Evolutionary conservation across 2,113 vertebrate species (phyloP), one percentile per base, ranked within the genome.

Genomic region (Neolamprologus sp.): DNA sequence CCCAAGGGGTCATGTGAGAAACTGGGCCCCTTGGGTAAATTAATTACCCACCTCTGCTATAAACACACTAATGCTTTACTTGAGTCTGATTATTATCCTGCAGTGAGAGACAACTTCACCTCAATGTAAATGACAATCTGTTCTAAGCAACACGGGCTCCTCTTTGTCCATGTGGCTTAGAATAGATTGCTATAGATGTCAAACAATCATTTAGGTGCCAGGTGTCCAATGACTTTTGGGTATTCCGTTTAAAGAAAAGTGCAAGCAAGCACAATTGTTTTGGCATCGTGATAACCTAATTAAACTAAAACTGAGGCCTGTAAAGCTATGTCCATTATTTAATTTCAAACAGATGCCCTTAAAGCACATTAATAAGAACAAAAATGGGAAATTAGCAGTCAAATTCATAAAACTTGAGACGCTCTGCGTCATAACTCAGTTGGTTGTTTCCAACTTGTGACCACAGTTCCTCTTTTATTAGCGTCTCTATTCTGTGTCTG

Each of bases 391-490:
- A 17, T 45, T 10, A 17, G 40, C 40, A 26, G 68, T 42, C 71
- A 31, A 78, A 28, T 7, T 45, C 21, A 28, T 28, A 17, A 73
- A 75, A 47, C 9, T 28, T 47, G 2, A 47, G 23, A 16, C 23
- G 14, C 26, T 78, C n/a, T 78, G 16, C 26, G 16, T 13, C 42
- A 78, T 13, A 19, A 12, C 71, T 6, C 26, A 19, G 26, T n/a
- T 78, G 26, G 16, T 81, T n/a, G 80, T 63, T 81, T 88, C 85
- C 54, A 89, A 2, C 78, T 84, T 79, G 84, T 88, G 85, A 86
- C 68, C 19, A 7, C 13, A 16, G 75, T 94, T 91, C 90, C 88
- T 80, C 82, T 79, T 89, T 87, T 83, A 14, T 19, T 26, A 8
- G 11, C 3, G 11, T 33, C 7, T 12, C 19, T 7, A n/a, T 13